Evolutionary conservation across 2,888 invertebrate species (phyloP).

Genomic region (Erannis defoliaria): DNA sequence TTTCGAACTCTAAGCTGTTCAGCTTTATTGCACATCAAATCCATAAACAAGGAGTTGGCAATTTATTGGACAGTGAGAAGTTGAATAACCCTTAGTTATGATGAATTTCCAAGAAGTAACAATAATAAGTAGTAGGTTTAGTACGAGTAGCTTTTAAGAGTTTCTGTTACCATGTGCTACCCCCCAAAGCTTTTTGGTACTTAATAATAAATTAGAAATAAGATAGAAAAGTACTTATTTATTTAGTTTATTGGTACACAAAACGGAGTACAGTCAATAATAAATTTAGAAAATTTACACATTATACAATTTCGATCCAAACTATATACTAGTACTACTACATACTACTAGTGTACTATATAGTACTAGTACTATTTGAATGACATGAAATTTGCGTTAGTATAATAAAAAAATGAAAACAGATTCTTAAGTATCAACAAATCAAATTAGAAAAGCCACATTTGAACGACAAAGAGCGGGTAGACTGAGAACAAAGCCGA

Average conservation of each 20-base stretch:
- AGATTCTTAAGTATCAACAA: not conserved
- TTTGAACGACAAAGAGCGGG: constrained; percentile 52
- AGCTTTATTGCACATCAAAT: constrained; percentile 49
- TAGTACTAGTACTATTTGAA: not conserved
- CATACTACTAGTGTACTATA: no score
- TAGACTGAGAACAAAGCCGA: constrained; percentile 64
- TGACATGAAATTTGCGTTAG: not conserved
- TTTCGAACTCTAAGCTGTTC: constrained; percentile 44
- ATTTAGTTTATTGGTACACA: no score
- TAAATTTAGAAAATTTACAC: no score
- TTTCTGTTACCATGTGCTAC: constrained; percentile 5
- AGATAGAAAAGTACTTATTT: not conserved
- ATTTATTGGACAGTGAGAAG: constrained; percentile 22
- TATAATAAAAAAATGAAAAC: not conserved
- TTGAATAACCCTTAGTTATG: constrained; percentile 14
- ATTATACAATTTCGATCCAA: no score
- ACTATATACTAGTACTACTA: no score
- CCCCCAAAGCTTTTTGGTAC: no score
- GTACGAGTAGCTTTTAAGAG: not conserved
- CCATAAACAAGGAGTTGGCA: constrained; percentile 26
- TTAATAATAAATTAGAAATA: no score
- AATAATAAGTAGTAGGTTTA: constrained; percentile 1
- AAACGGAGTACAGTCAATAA: no score
- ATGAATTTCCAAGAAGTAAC: constrained; percentile 14
- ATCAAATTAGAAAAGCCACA: constrained; percentile 31